Conservation (phyloP, 2,888 invertebrate genomes). For the Drosophila diplacantha region DNA sequence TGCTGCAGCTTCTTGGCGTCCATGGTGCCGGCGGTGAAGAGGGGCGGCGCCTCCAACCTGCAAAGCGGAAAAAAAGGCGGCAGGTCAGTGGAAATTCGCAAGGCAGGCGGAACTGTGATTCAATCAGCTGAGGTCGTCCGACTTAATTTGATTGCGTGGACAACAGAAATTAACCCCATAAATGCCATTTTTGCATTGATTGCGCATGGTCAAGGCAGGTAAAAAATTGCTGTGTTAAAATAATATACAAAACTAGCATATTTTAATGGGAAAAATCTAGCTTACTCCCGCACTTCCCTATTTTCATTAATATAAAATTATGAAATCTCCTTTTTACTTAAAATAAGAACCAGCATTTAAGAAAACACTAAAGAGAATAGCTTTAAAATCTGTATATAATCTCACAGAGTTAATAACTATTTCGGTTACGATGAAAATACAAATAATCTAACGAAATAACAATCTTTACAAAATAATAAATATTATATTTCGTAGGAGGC, state of each 20-base stretch:
- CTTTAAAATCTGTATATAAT: too few species aligned
- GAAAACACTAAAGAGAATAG: too few species aligned
- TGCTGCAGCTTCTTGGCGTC: constrained; percentile 82
- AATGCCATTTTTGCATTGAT: background rate
- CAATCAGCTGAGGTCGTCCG: constrained; percentile 49
- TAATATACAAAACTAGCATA: background rate
- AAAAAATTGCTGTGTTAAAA: too few species aligned
- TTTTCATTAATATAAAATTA: background rate
- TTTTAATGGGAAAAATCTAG: background rate
- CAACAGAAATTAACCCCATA: constrained; percentile 13
- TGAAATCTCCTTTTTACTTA: too few species aligned
- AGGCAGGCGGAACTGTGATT: constrained; percentile 27
- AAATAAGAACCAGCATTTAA: too few species aligned
- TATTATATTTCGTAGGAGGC: background rate
- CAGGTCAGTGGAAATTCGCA: background rate
- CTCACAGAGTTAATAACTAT: too few species aligned
- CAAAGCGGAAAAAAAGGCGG: constrained; percentile 26
- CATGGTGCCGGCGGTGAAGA: constrained; percentile 82
- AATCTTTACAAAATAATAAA: background rate
- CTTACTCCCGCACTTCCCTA: background rate
- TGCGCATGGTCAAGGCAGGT: background rate
- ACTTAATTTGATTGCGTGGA: constrained; percentile 55
- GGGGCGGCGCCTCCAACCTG: constrained; percentile 86
- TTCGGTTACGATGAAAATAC: too few species aligned
- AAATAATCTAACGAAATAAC: too few species aligned